These are phyloP conservation scores for Timema podura DNA, from an alignment of 2,888 invertebrate genomes.

Conservation along the genomic window DNA sequence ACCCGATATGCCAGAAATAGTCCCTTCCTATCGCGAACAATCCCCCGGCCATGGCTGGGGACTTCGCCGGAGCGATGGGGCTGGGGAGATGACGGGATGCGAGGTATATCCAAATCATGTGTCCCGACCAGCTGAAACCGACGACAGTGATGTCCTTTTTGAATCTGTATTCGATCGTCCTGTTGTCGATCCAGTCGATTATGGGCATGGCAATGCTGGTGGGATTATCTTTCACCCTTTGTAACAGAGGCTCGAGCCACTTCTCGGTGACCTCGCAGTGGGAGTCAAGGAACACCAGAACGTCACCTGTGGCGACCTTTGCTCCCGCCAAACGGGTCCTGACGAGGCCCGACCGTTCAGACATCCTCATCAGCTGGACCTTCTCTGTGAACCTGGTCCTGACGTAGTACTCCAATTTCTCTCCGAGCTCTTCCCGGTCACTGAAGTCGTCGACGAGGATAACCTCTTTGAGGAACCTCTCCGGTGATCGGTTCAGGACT, in stretches of 20 bases:
- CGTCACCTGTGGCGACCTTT: constrained; percentile 71
- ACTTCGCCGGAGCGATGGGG: constrained; percentile 42
- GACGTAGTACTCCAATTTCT: constrained; percentile 75
- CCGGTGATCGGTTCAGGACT: constrained; percentile 73
- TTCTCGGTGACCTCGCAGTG: constrained; percentile 80
- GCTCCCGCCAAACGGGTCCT: constrained; percentile 88
- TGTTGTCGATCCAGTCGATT: constrained; percentile 88
- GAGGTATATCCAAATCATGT: too few species aligned
- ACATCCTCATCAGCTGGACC: constrained; percentile 71
- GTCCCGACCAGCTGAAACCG: too few species aligned
- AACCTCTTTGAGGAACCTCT: constrained; percentile 76
- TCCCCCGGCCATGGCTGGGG: constrained; percentile 99
- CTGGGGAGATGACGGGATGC: too few species aligned
- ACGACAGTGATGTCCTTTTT: constrained; percentile 36
- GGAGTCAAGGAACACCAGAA: constrained; percentile 82
- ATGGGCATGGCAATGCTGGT: constrained; percentile 86
- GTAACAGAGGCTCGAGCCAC: constrained; percentile 87
- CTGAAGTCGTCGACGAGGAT: constrained; percentile 94
- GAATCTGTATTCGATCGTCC: constrained; percentile 69
- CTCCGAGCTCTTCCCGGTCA: constrained; percentile 65
- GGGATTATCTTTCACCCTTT: constrained; percentile 74
- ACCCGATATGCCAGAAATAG: constrained; percentile 70
- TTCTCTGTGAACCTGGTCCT: constrained; percentile 63
- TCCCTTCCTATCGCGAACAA: constrained; percentile 87
- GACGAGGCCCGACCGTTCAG: constrained; percentile 79